Evolutionary conservation across 2,888 invertebrate genomes (phyloP), one percentile per base, ranked within the genome.

Genomic region (Eremobia ochroleuca): DNA sequence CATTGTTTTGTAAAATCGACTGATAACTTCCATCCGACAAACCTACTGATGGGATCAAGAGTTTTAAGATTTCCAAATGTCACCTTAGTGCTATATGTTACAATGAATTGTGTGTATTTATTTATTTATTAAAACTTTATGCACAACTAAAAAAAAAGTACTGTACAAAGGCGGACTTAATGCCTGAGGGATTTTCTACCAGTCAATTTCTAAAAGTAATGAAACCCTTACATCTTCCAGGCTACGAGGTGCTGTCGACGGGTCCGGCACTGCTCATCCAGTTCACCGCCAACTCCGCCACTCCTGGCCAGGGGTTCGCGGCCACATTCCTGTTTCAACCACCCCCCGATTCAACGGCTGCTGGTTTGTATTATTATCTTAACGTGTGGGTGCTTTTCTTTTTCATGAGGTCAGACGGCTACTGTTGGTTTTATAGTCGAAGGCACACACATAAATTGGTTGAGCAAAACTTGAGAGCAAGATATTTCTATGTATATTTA

Each of bases 271-370:
- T 99, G 77, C 97, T 98, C 91, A 97, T 99, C 87, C 98, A 99
- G 95, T 99, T 99, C 94, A 98, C 98, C 62, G 98, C 98, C 76
- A 98, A 98, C 95, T 98, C 98, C 0, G 98, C 98, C 79, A 97
- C 97, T 92, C 98, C 98, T 0, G 98, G 98, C 0, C 98, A 98
- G 90, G 98, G 98, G 2, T 98, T 98, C 93, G 98, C 98, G 90
- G 98, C 98, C 77, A 97, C 97, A 81, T 98, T 97, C 94, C 98
- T 98, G 91, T 98, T 98, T 91, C 98, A 98, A 89, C 97, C 98
- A 25, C 96, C 96, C 0, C 96, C 96, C 0, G 96, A 96, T 73
- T 97, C 96, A 15, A 97, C 96, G 0, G 96, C 96, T 52, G 96
- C 96, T 84, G 96, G 96, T 96, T 81, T 79, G 90, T 88, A 77